Evolutionary conservation across 2,888 invertebrate species (phyloP).

Genomic region (Nyleta sp.): DNA sequence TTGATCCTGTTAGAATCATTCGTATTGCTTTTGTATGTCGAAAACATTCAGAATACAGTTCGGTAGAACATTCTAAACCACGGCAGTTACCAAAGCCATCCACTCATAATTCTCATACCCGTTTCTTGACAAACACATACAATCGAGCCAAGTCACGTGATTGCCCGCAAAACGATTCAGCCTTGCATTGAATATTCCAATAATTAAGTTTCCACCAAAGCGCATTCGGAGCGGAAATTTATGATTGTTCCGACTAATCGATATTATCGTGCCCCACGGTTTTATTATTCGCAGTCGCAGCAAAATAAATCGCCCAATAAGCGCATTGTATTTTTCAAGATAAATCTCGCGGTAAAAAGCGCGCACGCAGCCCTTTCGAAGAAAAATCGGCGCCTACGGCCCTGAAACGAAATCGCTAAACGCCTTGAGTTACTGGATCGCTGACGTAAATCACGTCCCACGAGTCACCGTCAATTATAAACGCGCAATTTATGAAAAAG

Average conservation of each 20-base stretch:
- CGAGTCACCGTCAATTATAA: slow-evolving; percentile 59
- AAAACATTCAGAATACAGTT: background rate
- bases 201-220: slow-evolving; percentile 19
- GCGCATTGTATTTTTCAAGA: slow-evolving; percentile 21
- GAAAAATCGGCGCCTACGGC: slow-evolving; percentile 44
- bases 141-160: too few species aligned
- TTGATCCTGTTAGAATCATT: slow-evolving; percentile 1
- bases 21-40: background rate
- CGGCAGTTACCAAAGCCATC: background rate
- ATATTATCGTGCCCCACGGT: too few species aligned
- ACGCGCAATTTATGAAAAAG: slow-evolving; percentile 47
- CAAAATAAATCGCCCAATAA: slow-evolving; percentile 15
- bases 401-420: slow-evolving; percentile 56
- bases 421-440: slow-evolving; percentile 53
- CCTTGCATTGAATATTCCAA: too few species aligned
- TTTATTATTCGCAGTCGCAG: slow-evolving; percentile 7
- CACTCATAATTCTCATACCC: background rate
- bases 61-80: background rate
- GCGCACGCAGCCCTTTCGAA: slow-evolving; percentile 31
- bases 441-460: slow-evolving; percentile 61
- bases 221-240: background rate
- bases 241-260: slow-evolving; percentile 16
- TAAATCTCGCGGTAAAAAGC: slow-evolving; percentile 14
- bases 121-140: too few species aligned
- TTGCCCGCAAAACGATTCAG: too few species aligned